phyloP scores from a whole-genome alignment of 1,140 invertebrate genomes.

The Archegozetes longisetosus region DNA sequence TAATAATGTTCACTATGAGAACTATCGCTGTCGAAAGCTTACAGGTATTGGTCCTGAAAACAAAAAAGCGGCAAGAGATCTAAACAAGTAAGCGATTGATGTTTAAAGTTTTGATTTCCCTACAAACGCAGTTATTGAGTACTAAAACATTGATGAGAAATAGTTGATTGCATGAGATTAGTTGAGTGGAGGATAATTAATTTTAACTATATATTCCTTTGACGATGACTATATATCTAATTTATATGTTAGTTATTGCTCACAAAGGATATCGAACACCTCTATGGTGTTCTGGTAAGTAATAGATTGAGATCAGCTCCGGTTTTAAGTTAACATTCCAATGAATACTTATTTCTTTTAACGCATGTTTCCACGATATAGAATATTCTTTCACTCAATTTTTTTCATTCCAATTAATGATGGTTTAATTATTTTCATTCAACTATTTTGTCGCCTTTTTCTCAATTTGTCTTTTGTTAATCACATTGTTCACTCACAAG shows the following conservation, averaged over 20 bases:
- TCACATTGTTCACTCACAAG: no score
- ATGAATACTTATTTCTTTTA: conserved; percentile 8
- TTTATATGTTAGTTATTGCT: not conserved
- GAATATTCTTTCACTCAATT: not conserved
- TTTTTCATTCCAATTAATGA: no score
- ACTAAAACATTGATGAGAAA: no score
- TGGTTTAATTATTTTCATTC: no score
- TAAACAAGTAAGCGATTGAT: conserved; percentile 72
- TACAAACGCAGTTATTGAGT: no score
- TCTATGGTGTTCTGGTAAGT: not conserved
- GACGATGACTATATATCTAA: not conserved
- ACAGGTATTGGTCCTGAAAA: conserved; percentile 52
- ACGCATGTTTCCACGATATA: not conserved
- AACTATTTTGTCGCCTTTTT: not conserved
- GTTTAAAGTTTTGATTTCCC: no score
- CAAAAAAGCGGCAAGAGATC: conserved; percentile 60
- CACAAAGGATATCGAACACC: not conserved
- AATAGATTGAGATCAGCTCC: not conserved
- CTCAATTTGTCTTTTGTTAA: no score
- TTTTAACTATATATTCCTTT: no score
- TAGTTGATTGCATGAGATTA: no score
- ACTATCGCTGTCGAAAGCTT: conserved; percentile 55
- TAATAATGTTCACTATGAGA: conserved; percentile 40
- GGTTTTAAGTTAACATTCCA: not conserved
- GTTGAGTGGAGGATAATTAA: no score